Conservation (phyloP, 2,113 vertebrate species). For the Argyrosomus japonicus region DNA sequence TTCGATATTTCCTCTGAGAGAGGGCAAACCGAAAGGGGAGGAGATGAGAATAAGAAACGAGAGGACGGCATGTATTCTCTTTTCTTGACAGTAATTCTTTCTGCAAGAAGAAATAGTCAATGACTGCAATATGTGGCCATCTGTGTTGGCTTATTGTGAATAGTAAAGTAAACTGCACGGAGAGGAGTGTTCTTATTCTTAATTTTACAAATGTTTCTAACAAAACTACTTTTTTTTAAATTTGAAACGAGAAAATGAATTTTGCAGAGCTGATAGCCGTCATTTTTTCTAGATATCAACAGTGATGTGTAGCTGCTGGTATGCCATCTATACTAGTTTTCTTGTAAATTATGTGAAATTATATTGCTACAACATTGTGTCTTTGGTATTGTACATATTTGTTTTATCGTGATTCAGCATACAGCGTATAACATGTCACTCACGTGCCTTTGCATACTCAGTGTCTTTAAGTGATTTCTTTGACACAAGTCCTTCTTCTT, state of each 20-base stretch:
- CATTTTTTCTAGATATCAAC: not conserved
- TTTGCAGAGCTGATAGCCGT: conserved; percentile 27
- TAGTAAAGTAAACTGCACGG: conserved; percentile 18
- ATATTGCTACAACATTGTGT: conserved; percentile 56
- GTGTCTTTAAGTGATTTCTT: conserved; percentile 60
- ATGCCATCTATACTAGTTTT: conserved; percentile 31
- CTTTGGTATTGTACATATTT: conserved; percentile 78
- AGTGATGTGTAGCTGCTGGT: conserved; percentile 52
- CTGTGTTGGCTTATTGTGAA: conserved; percentile 46
- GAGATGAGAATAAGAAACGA: conserved; percentile 16
- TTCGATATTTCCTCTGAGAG: conserved; percentile 55
- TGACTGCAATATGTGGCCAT: conserved; percentile 30
- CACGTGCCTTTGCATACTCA: conserved; percentile 39
- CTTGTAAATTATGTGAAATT: conserved; percentile 78
- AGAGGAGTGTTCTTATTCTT: conserved; percentile 24
- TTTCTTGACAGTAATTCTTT: conserved; percentile 17
- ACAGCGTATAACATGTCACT: conserved; percentile 50
- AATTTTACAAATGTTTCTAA: conserved; percentile 49
- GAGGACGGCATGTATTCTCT: conserved; percentile 21
- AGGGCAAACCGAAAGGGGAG: not conserved
- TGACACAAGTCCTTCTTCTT: conserved; percentile 42
- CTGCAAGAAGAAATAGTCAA: conserved; percentile 1
- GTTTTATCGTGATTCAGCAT: conserved; percentile 59
- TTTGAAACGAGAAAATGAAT: conserved; percentile 23
- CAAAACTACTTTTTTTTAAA: conserved; percentile 19